Evolutionary conservation across 2,113 vertebrate genomes (phyloP).

Genomic region (Conger conger): DNA sequence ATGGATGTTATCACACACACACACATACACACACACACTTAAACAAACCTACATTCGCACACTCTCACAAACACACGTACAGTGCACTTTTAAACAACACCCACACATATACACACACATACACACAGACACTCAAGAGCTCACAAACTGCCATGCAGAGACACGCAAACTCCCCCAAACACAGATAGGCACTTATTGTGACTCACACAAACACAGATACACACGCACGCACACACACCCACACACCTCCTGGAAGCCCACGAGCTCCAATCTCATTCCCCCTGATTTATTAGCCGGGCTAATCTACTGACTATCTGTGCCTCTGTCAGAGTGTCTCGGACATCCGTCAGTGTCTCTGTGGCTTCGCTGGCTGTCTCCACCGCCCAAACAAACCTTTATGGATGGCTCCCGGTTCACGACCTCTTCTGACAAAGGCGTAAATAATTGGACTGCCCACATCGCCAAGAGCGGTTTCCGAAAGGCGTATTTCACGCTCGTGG

Average conservation of each 20-base stretch:
- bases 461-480: not conserved
- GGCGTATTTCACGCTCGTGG: not conserved
- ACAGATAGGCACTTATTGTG: not conserved
- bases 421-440: not conserved
- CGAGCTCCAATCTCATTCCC: not conserved
- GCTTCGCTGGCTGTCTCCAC: not conserved
- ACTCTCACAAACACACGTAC: not conserved
- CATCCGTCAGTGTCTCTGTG: not conserved
- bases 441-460: not conserved
- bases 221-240: not conserved
- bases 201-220: too few species aligned
- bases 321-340: not conserved
- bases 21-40: not conserved
- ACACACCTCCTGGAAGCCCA: not conserved
- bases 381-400: conserved; percentile 1
- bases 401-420: not conserved
- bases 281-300: not conserved
- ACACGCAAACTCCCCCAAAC: not conserved
- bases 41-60: not conserved
- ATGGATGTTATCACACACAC: not conserved
- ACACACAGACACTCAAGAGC: too few species aligned
- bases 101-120: not conserved
- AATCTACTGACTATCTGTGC: not conserved
- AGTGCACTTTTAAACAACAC: not conserved
- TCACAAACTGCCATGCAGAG: not conserved